phyloP scores from a whole-genome alignment of 2,113 vertebrate species.

The Dissostichus mawsoni region DNA sequence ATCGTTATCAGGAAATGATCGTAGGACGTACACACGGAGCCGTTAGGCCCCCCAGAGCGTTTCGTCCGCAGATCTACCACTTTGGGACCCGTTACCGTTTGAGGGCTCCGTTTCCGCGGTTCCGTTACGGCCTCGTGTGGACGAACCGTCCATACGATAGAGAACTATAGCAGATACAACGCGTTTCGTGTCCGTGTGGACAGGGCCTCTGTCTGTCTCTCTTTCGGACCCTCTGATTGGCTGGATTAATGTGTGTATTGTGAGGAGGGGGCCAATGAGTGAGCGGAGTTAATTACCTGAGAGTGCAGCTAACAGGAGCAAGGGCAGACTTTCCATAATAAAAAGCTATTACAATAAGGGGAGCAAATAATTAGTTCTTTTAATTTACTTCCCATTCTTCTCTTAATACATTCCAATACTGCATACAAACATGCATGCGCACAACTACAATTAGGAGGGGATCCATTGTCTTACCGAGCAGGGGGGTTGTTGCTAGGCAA shows the following conservation, averaged over 20 bases:
- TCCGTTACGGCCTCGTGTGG: no score
- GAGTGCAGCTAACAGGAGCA: conserved; percentile 5
- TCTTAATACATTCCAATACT: conserved; percentile 34
- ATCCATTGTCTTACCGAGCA: conserved; percentile 68
- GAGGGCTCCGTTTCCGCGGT: no score
- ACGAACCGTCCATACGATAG: no score
- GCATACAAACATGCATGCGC: conserved; percentile 16
- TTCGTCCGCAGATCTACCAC: no score
- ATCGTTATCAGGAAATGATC: no score
- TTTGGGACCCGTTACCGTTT: no score
- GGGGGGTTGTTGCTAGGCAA: conserved; percentile 79
- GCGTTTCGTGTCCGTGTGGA: no score
- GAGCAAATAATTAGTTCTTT: background rate
- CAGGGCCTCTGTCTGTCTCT: no score
- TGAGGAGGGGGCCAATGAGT: conserved; percentile 25
- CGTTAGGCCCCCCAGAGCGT: no score
- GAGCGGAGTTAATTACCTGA: conserved; percentile 13
- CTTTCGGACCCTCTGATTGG: conserved; percentile 14
- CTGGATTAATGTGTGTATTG: conserved; percentile 7
- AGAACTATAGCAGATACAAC: no score
- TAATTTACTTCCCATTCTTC: conserved; percentile 29
- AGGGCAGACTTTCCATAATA: conserved; percentile 12
- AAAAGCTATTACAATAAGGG: background rate
- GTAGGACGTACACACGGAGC: no score
- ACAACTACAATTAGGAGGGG: conserved; percentile 68